phyloP scores from a whole-genome alignment of 2,888 invertebrate species.

The Leptogaster cylindrica region DNA sequence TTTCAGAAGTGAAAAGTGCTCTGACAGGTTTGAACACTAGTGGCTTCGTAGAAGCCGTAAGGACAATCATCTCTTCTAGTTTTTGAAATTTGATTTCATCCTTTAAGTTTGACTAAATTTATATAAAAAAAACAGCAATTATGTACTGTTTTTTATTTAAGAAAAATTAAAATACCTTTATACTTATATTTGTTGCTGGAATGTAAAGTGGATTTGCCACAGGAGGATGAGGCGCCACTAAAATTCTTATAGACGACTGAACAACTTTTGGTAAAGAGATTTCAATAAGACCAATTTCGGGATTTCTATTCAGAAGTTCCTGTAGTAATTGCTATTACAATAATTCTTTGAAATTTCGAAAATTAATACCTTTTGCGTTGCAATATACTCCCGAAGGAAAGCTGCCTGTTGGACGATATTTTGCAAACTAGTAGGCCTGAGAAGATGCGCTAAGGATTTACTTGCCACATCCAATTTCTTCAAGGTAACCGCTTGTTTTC shows the following conservation, averaged over 20 bases:
- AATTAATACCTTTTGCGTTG: constrained; percentile 74
- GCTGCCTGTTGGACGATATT: constrained; percentile 76
- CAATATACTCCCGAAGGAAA: constrained; percentile 87
- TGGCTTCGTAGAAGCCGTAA: constrained; percentile 71
- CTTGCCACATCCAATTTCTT: constrained; percentile 74
- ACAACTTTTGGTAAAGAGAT: constrained; percentile 79
- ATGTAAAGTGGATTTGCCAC: constrained; percentile 54
- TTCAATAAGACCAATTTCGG: constrained; percentile 64
- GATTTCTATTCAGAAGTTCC: constrained; percentile 57
- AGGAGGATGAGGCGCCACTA: constrained; percentile 61
- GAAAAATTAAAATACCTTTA: constrained; percentile 50
- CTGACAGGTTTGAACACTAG: constrained; percentile 81
- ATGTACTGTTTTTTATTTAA: neutral
- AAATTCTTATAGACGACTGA: constrained; percentile 72
- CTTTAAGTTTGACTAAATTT: constrained; percentile 56
- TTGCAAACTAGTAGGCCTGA: constrained; percentile 74
- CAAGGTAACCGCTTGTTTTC: constrained; percentile 84
- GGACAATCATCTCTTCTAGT: constrained; percentile 78
- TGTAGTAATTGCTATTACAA: constrained; percentile 41
- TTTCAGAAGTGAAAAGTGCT: constrained; percentile 73
- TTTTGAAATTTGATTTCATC: constrained; percentile 70
- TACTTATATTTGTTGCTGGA: constrained; percentile 59
- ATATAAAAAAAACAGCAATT: constrained; percentile 23
- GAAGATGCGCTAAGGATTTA: constrained; percentile 78
- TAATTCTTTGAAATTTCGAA: neutral